Evolutionary conservation across 2,113 vertebrate species (phyloP).

Genomic region (Neodon shergylaensis): DNA sequence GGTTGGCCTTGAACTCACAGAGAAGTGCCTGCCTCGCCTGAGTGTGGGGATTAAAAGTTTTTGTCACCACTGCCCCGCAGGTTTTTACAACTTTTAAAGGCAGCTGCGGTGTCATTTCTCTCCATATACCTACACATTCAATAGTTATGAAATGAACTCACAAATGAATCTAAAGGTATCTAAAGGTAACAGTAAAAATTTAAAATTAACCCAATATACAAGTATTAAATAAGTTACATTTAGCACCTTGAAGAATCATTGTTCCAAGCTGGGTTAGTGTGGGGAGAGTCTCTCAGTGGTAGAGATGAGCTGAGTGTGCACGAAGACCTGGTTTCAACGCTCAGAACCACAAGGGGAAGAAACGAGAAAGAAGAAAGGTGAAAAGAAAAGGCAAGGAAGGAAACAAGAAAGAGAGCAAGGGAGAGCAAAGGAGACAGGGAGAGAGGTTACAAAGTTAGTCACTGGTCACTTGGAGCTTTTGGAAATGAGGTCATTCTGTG

Average conservation of each 20-base stretch:
- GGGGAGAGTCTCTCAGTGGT: neutral
- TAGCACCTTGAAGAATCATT: neutral
- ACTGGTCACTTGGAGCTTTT: conserved; percentile 44
- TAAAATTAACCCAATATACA: neutral
- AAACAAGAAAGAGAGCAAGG: neutral
- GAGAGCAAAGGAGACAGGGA: neutral
- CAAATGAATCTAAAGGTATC: neutral
- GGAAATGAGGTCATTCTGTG: conserved; percentile 72
- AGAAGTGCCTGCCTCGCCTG: no score
- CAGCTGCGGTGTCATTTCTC: neutral
- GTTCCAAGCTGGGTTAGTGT: neutral
- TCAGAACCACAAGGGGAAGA: neutral
- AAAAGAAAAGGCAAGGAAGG: no score
- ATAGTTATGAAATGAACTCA: conserved; percentile 14
- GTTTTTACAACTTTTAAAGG: conserved; percentile 4
- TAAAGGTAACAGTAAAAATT: conserved; percentile 14
- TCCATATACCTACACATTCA: neutral
- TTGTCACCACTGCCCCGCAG: no score
- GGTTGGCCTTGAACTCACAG: no score
- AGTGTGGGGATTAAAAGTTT: no score
- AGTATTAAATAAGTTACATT: conserved; percentile 26
- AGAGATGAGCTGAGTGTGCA: neutral
- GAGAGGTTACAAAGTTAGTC: neutral
- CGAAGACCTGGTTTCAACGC: neutral
- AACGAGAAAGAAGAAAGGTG: neutral